A percentile compares a stretch with the other conserved stretches of the same genome.
Evolutionary conservation across 2,888 invertebrate genomes (phyloP).

Genomic region (Ornithoptera priamus): DNA sequence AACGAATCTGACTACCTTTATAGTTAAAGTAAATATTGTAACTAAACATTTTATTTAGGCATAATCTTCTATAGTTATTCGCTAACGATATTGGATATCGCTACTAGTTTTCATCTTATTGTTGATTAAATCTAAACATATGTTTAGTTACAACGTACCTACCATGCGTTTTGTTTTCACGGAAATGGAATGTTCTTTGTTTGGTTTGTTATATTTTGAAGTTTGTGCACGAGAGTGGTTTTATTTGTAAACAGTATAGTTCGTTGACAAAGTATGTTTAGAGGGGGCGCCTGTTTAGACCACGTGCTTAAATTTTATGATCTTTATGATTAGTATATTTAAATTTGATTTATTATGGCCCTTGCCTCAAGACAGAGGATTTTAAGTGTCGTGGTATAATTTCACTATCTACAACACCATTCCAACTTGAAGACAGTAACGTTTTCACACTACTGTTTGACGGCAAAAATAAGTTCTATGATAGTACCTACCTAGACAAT

Average conservation of each 20-base stretch:
- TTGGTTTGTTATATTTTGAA: constrained; percentile 44
- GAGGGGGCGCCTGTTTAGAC: constrained; percentile 39
- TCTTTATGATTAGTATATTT: neutral
- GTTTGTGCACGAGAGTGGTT: constrained; percentile 41
- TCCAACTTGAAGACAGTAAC: too few species aligned
- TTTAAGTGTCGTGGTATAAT: too few species aligned
- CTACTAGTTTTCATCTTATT: neutral
- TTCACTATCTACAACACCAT: too few species aligned
- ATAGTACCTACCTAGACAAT: too few species aligned
- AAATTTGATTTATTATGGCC: neutral
- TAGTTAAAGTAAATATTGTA: too few species aligned
- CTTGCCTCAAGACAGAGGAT: too few species aligned
- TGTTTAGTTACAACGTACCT: constrained; percentile 23
- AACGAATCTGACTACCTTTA: constrained; percentile 48
- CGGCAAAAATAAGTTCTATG: too few species aligned
- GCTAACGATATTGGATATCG: too few species aligned
- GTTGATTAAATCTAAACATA: neutral
- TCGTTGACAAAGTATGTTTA: constrained; percentile 64
- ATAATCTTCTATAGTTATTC: neutral
- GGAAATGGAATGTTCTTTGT: constrained; percentile 41
- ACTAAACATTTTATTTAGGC: too few species aligned
- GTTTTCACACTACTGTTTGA: too few species aligned
- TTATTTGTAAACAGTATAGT: constrained; percentile 60
- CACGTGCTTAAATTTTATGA: constrained; percentile 22
- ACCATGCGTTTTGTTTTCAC: constrained; percentile 34